Conservation (phyloP, 2,113 vertebrate species). For the Synodontis membranacea region DNA sequence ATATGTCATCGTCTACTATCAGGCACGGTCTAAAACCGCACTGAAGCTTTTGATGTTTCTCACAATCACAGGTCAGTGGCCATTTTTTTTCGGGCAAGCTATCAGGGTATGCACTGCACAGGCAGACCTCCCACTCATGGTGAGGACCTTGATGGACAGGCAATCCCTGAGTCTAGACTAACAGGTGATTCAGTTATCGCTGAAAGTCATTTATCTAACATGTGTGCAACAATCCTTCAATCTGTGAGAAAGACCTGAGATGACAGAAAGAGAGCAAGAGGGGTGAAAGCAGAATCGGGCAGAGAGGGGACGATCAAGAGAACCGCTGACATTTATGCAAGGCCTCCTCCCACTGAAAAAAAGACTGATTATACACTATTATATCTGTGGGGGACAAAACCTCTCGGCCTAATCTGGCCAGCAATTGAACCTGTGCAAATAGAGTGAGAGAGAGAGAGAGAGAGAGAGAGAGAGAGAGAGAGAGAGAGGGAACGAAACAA, state of each 20-base stretch:
- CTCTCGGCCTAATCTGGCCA: slow-evolving; percentile 75
- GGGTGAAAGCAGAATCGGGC: slow-evolving; percentile 24
- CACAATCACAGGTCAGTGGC: slow-evolving; percentile 65
- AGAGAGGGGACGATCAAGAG: slow-evolving; percentile 24
- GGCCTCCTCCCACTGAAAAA: slow-evolving; percentile 72
- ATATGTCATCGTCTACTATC: not conserved
- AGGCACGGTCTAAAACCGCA: not conserved
- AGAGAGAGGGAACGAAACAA: slow-evolving; percentile 9
- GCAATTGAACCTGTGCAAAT: slow-evolving; percentile 76
- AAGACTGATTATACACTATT: slow-evolving; percentile 80
- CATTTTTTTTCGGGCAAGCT: slow-evolving; percentile 81
- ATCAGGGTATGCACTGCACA: slow-evolving; percentile 69
- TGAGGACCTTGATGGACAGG: slow-evolving; percentile 87
- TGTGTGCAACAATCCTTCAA: slow-evolving; percentile 78
- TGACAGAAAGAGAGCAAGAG: slow-evolving; percentile 57
- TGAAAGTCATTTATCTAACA: slow-evolving; percentile 81
- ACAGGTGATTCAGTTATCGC: slow-evolving; percentile 82
- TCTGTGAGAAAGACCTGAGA: slow-evolving; percentile 68
- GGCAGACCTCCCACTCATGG: slow-evolving; percentile 43
- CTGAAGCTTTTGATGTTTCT: not conserved
- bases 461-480: slow-evolving; percentile 10
- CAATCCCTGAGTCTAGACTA: slow-evolving; percentile 64
- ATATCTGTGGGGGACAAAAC: slow-evolving; percentile 70
- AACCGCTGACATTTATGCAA: slow-evolving; percentile 58
- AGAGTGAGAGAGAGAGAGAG: slow-evolving; percentile 46